Evolutionary conservation across 2,888 invertebrate genomes (phyloP), one percentile per base, ranked within the genome.

Genomic region (Protophormia terraenovae): DNA sequence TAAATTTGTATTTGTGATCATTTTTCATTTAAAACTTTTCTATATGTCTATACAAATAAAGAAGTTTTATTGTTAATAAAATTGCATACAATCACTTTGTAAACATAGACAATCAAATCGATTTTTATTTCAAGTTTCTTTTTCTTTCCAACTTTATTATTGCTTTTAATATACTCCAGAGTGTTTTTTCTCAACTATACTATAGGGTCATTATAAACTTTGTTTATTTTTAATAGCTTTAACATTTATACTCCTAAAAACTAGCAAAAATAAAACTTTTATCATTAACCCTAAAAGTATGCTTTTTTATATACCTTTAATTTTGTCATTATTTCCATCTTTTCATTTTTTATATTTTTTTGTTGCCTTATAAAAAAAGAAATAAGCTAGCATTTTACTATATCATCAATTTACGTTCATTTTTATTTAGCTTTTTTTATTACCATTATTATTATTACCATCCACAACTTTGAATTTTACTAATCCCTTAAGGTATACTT

Each of bases 401-500:
- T 35, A 4, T 12, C 62, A 62, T 62, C 19, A 19, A 29, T 16
- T 29, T 58, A 29, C 38, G 12, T 62, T 35, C 14, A 38, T 19
- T 38, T 55, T 62, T 60, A 60, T 62, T 62, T 35, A 1, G 1
- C 2, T 12, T 19, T 22, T 32, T 32, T 35, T 35, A 35, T 27
- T 7, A 29, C 7, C n/a, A 16, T 24, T 24, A 24, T 62, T 62
- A 38, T 35, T 22, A 62, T 19, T 19, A 12, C 3, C 38, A 32
- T 32, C 19, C 22, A 62, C 35, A 62, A 38, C 29, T 62, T 62
- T 38, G 35, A 10, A 38, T 38, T 38, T 22, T 19, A 38, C 22
- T 64, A 64, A 64, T 64, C 64, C 64, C 64, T 64, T 22, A 41
- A 64, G 38, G 64, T 64, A 64, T 64, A 14, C 24, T 64, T 41